A percentile compares a stretch with the other conserved stretches of the same genome.
Conservation (phyloP, 1,140 invertebrate species). For the Leptopilina clavipes region DNA sequence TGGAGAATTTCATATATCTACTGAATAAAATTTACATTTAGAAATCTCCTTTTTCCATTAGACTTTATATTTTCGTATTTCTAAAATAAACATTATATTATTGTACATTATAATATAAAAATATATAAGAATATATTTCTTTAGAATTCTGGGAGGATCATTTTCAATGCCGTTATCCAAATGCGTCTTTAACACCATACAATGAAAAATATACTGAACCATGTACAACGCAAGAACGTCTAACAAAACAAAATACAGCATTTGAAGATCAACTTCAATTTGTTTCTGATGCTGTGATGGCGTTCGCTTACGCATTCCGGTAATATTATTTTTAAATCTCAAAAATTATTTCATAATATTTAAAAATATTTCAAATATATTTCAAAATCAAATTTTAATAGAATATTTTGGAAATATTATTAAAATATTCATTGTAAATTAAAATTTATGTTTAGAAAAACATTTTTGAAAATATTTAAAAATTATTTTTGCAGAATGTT, state of each 20-base stretch:
- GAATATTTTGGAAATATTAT: too few species aligned
- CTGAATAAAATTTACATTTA: slow-evolving; percentile 2
- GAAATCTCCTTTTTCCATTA: background rate
- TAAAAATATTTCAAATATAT: too few species aligned
- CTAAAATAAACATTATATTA: background rate
- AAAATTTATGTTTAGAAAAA: too few species aligned
- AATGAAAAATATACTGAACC: slow-evolving; percentile 82
- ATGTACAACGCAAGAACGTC: slow-evolving; percentile 84
- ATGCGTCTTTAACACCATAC: slow-evolving; percentile 86
- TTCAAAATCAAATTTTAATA: too few species aligned
- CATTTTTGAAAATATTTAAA: too few species aligned
- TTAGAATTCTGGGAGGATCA: slow-evolving; percentile 96
- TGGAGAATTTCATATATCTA: background rate
- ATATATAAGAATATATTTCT: slow-evolving; percentile 57
- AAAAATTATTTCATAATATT: too few species aligned
- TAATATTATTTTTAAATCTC: slow-evolving; percentile 69
- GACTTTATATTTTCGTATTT: background rate
- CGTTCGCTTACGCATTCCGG: slow-evolving; percentile 91
- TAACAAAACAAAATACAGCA: slow-evolving; percentile 84
- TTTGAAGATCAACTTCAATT: slow-evolving; percentile 95
- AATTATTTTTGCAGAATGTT: too few species aligned
- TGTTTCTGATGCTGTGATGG: slow-evolving; percentile 93
- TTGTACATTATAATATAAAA: background rate
- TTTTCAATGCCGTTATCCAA: slow-evolving; percentile 88
- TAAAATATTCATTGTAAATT: too few species aligned